Percentiles rank a stretch among this genome's conserved stretches.
Conservation (phyloP, 2,113 vertebrate species). For the Phaetusa simplex region DNA sequence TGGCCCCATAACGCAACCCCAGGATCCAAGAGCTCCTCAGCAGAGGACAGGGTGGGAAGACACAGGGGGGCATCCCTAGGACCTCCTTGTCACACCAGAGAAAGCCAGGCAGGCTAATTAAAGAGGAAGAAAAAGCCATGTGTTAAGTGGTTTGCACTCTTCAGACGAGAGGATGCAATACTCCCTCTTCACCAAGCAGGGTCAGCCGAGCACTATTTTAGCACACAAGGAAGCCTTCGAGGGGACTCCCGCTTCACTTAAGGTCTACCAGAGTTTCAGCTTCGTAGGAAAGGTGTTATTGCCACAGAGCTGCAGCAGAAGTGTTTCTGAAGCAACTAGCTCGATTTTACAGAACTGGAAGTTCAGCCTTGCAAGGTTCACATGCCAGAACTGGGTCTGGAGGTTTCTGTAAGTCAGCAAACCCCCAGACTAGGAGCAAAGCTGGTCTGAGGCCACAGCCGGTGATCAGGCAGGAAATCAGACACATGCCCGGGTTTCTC, state of each 20-base stretch:
- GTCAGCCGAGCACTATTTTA: slow-evolving; percentile 5
- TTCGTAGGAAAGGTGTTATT: fast-evolving
- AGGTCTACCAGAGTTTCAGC: not conserved
- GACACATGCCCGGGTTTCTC: not conserved
- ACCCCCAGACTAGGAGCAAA: not conserved
- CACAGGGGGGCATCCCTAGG: not conserved
- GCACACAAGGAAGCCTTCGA: fast-evolving
- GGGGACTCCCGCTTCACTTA: not conserved
- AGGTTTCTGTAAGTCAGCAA: not conserved
- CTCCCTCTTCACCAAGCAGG: slow-evolving; percentile 7
- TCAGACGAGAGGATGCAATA: not conserved
- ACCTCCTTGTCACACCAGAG: not conserved
- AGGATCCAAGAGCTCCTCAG: not conserved
- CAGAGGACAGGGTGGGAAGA: not conserved
- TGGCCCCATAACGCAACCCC: fast-evolving
- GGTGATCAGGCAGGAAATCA: not conserved
- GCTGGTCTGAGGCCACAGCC: not conserved
- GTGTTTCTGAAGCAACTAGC: not conserved
- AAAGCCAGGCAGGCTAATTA: not conserved
- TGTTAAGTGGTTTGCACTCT: fast-evolving
- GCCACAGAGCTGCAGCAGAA: not conserved
- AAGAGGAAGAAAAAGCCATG: fast-evolving
- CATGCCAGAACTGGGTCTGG: not conserved
- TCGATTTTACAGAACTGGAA: not conserved
- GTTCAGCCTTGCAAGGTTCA: not conserved